Evolutionary conservation across 2,888 invertebrate species (phyloP), one percentile per base, ranked within the genome.

Genomic region (Linnaemya vulpina): DNA sequence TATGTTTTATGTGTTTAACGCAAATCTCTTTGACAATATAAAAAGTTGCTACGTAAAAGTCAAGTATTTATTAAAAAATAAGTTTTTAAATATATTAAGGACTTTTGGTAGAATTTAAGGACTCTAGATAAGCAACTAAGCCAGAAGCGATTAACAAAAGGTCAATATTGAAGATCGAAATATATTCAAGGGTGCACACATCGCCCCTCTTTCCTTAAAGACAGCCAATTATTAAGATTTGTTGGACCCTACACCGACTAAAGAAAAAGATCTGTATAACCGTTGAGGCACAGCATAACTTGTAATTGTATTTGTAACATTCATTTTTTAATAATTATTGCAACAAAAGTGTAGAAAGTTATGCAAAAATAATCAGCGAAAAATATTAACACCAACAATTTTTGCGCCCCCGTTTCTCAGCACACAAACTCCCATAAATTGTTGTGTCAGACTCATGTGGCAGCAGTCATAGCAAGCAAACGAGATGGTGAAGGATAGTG

Each of bases 381-480:
- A 60, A 60, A 35, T n/a, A 35, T 3, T 1, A 9, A 30, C 0
- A 55, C 22, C n/a, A 55, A 25, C 11, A 20, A 10, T 15, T 30
- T 25, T 30, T 25, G 15, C 55, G 25, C 13, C 15, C 25, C 30
- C 30, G 2, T 30, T 53, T 30, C 22, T n/a, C n/a, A 30, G 30
- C 17, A 0, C 38, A 38, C 38, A 60, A 10, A 60, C 38, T n/a
- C 3, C 20, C 25, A 82, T 60, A 82, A 60, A 82, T 77, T 71
- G n/a, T 30, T 49, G 17, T 30, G 58, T 22, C 62, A 63, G 75
- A 49, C 43, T 65, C 9, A 53, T 55, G 20, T 35, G 20, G 30
- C 68, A 46, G 11, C 49, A 30, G n/a, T 22, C 10, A 40, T 11
- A 17, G n/a, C 51, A 68, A 58, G 88, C 87, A 10, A 46, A 65